These are phyloP conservation scores for Marcusenius ussheri DNA, from an alignment of 2,113 vertebrate species.

Conservation along the genomic window DNA sequence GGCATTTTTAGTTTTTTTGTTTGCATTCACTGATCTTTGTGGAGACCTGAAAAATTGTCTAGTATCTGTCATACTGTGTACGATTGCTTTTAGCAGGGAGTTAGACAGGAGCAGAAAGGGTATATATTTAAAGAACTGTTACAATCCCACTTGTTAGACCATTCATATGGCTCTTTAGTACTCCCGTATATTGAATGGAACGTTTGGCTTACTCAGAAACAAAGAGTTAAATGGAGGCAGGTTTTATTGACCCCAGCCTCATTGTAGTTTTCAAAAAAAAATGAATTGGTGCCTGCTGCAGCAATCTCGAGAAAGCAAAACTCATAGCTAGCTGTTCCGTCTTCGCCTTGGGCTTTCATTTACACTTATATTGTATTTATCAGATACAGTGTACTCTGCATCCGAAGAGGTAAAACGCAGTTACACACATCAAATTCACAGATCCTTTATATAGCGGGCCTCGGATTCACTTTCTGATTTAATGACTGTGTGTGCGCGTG, in stretches of 20 bases:
- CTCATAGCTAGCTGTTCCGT: background rate
- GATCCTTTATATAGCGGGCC: background rate
- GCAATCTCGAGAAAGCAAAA: background rate
- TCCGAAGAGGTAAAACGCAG: background rate
- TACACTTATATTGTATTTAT: background rate
- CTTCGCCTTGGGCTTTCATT: background rate
- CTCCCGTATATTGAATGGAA: background rate
- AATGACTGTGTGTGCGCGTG: background rate
- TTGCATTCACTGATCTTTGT: too few species aligned
- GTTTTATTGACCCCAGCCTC: background rate
- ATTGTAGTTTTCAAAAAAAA: background rate
- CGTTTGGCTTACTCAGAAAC: background rate
- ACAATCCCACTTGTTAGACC: background rate
- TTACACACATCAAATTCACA: background rate
- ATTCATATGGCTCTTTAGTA: background rate
- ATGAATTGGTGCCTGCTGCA: background rate
- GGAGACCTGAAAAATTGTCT: too few species aligned
- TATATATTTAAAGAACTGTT: background rate
- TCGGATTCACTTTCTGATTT: background rate
- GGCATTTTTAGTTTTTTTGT: too few species aligned
- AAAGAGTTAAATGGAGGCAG: background rate
- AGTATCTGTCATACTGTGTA: background rate
- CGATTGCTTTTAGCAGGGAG: background rate
- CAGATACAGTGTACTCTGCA: background rate
- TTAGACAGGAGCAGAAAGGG: background rate